Evolutionary conservation across 2,113 vertebrate genomes (phyloP).

Genomic region (Bufo gargarizans): DNA sequence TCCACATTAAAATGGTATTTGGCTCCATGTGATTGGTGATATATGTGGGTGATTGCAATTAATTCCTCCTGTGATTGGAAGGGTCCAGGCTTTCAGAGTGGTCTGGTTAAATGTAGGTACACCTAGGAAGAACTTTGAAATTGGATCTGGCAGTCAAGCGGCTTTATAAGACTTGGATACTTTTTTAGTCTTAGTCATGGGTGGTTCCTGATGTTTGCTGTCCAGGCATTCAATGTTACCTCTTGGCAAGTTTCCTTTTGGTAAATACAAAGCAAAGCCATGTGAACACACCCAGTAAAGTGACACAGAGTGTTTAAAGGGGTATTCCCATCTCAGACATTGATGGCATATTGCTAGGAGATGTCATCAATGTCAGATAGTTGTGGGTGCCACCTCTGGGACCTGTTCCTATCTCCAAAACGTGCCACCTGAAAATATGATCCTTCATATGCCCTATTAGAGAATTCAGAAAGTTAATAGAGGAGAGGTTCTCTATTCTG

Average conservation of each 20-base stretch:
- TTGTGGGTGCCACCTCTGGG: too few relatives aligned
- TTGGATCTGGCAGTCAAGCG: neutral
- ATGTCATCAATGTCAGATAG: too few relatives aligned
- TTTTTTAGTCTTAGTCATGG: neutral
- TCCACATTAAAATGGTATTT: neutral
- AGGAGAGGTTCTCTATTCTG: too few relatives aligned
- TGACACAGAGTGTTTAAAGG: neutral
- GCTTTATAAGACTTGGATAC: neutral
- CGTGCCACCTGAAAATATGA: too few relatives aligned
- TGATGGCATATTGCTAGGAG: too few relatives aligned
- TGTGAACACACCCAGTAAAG: neutral
- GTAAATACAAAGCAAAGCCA: neutral
- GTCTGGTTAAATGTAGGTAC: neutral
- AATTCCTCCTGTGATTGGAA: slow-evolving; percentile 5
- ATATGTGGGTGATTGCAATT: slow-evolving; percentile 12
- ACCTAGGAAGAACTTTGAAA: neutral
- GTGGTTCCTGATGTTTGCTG: neutral
- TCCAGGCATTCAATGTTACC: neutral
- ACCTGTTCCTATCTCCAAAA: too few relatives aligned
- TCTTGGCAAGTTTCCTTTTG: neutral
- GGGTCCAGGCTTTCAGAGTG: neutral
- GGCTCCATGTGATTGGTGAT: slow-evolving; percentile 22
- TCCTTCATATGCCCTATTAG: too few relatives aligned
- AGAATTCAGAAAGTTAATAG: too few relatives aligned
- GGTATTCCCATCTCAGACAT: neutral